Conservation (phyloP, 2,888 invertebrate genomes). For the Anthophora plumipes region DNA sequence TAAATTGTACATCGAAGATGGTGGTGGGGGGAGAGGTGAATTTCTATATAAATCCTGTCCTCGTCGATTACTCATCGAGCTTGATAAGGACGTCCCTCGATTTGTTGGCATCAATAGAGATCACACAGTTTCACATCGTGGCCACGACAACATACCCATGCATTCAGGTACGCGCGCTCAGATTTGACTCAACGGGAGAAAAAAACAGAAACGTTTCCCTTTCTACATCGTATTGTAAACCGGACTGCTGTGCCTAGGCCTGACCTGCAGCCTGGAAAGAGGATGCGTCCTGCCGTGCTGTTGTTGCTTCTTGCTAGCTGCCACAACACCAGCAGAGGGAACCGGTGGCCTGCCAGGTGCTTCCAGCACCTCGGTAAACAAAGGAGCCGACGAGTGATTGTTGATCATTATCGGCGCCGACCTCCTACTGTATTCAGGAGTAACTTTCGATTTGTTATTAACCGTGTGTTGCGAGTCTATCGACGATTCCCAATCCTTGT, state of each 20-base stretch:
- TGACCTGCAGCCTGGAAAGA: constrained; percentile 93
- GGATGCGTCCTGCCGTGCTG: constrained; percentile 97
- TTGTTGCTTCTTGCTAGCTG: constrained; percentile 91
- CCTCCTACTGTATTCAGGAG: constrained; percentile 80
- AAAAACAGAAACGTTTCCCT: constrained; percentile 11
- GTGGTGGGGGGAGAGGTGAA: constrained; percentile 62
- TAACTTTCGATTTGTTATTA: constrained; percentile 75
- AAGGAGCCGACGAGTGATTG: constrained; percentile 67
- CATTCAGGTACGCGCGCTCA: constrained; percentile 59
- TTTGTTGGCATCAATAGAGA: constrained; percentile 74
- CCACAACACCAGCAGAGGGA: constrained; percentile 87
- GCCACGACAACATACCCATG: constrained; percentile 62
- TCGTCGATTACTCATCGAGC: constrained; percentile 49
- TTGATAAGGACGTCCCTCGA: constrained; percentile 61
- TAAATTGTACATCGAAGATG: constrained; percentile 47
- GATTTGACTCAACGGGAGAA: constrained; percentile 39
- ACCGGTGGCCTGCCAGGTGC: constrained; percentile 83
- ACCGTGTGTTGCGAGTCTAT: constrained; percentile 81
- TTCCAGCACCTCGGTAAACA: constrained; percentile 72
- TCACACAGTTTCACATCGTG: constrained; percentile 71
- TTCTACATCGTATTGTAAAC: constrained; percentile 96
- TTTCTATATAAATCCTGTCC: constrained; percentile 45
- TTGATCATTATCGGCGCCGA: constrained; percentile 81
- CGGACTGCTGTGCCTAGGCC: constrained; percentile 91
- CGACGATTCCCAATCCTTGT: constrained; percentile 71